Evolutionary conservation across 2,888 invertebrate species (phyloP), one percentile per base, ranked within the genome.

Genomic region (Caenorhabditis sulstoni): DNA sequence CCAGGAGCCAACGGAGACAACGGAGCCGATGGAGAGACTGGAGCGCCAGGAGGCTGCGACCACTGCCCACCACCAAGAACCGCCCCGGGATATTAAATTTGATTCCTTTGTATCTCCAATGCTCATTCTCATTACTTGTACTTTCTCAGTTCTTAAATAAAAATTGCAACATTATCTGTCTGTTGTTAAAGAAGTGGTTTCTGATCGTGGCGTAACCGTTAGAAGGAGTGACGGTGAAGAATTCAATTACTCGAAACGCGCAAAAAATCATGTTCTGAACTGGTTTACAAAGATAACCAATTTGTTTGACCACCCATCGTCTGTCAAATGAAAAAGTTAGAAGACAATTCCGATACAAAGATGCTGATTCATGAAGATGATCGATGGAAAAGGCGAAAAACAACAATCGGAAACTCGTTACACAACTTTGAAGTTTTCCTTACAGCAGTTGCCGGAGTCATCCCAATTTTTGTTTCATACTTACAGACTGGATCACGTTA

Each of bases 51-150:
- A 79, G 81, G 82, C 59, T 85, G 85, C 85, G 84, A 85, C 74
- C 85, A 86, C 81, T 86, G 85, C 82, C 84, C 85, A 68, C 84
- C 84, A 66, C 85, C 84, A 71, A 77, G 86, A 53, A 86, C 86
- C 52, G 84, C 85, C 20, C 85, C 86, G 66, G 86, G 86, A 79
- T 86, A 86, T 79, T 79, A 75, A 75, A 29, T 39, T 41, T 37
- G 18, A 35, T 67, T 50, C 58, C 37, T 0, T 45, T 58, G 67
- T 68, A 68, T 68, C 61, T 61, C 61, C 39, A 35, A 37, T 70
- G 70, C 71, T 71, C 71, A 61, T 62, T 64, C 62, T 61, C 71
- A 70, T 52, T 22, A 55, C 70, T 35, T 70, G 70, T 70, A 70
- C 41, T 49, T 70, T 70, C 47, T 55, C 53, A 61, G 16, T 47